Base-by-base conservation (phyloP, 2,888 invertebrate genomes). In the Mactromeris polynyma region DNA sequence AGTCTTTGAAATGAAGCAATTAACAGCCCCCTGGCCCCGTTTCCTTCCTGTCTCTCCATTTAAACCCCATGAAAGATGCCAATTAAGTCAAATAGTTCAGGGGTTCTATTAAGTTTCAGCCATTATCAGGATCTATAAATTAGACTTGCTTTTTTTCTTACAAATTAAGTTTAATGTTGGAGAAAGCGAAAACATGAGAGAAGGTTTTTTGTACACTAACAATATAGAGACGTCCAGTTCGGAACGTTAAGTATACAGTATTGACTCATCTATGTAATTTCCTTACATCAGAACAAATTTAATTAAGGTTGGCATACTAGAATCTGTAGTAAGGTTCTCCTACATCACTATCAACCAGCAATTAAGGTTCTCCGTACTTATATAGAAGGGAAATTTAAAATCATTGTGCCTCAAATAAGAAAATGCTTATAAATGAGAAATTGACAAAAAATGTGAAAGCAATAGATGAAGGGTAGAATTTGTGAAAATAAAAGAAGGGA, bases 1-100 rank as follows among this genome's bases (percentile, higher is more conserved):
- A 83, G 88, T 85, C 92, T 88, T 89, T 92, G 89, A 92, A 91
- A 92, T 79, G 89, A 92, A 90, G 90, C 90, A 92, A 92, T 92
- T 92, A 92, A 90, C 89, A 89, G 82, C 85, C 88, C 90, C 81
- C 85, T 89, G 85, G 86, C 83, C 90, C 89, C 81, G 87, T 87
- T 90, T 90, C 90, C 89, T 92, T 92, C 90, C 90, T 92, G 82
- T 90, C 90, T 86, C 85, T 85, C 84, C 90, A 92, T 92, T 92
- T 92, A 87, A 92, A 89, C 89, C 85, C 89, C 91, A 91, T 91
- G 91, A 91, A 91, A 85, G 69, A 80, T 85, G 87, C 91, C 89
- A 91, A 91, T 91, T 89, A 91, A 89, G 85, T 87, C 58, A 84
- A 85, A 89, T 89, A 91, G 91, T 91, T 89, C 91, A 86, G 78